A percentile compares a stretch with the other conserved stretches of the same genome.
phyloP scores from a whole-genome alignment of 2,113 vertebrate species.

The Mohoua ochrocephala region DNA sequence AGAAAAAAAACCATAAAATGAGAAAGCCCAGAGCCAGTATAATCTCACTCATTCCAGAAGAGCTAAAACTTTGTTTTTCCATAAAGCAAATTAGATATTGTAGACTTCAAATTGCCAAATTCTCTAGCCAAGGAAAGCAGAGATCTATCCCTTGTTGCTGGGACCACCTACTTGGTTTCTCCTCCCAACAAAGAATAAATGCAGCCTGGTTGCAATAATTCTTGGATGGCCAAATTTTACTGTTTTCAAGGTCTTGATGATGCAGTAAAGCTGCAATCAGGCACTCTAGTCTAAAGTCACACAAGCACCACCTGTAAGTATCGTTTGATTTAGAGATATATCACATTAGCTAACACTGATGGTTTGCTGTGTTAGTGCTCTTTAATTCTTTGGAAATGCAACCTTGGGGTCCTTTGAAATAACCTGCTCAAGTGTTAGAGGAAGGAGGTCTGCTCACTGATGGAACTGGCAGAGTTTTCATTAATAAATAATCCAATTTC shows the following conservation, averaged over 20 bases:
- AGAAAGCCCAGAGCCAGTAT: neutral
- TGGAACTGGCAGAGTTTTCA: neutral
- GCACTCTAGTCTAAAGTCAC: neutral
- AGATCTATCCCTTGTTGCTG: neutral
- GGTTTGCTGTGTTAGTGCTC: neutral
- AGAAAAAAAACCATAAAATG: neutral
- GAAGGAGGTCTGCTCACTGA: neutral
- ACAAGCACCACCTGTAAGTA: neutral
- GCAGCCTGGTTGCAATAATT: neutral
- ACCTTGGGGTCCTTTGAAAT: neutral
- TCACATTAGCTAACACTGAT: neutral
- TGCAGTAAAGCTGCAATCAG: neutral
- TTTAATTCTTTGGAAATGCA: neutral
- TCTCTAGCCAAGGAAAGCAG: constrained; percentile 29
- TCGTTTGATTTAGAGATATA: neutral
- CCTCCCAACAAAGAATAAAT: neutral
- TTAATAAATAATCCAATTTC: neutral
- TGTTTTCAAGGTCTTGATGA: neutral
- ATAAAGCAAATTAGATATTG: constrained; percentile 5
- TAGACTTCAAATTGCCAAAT: neutral
- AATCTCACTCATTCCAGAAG: constrained; percentile 30
- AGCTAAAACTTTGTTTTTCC: constrained; percentile 17
- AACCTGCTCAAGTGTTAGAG: neutral
- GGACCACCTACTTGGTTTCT: constrained; percentile 13
- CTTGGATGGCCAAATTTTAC: neutral